Base-by-base conservation (phyloP, 2,888 invertebrate species). In the Eudasyphora cyanicolor region DNA sequence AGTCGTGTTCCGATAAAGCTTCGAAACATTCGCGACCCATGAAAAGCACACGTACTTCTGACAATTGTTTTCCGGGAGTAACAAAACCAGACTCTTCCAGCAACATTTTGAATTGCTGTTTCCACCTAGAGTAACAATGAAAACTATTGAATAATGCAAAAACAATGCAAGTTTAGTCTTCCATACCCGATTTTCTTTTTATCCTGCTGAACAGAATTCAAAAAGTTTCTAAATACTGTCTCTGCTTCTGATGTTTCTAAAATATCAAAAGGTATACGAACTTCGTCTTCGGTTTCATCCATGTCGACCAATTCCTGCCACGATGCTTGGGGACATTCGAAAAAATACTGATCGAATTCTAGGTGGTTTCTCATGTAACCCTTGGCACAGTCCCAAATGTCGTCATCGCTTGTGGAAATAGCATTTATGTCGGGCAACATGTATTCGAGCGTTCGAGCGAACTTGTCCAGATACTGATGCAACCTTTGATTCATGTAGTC, bases 21-120 rank as follows among this genome's bases (percentile, higher is more conserved):
- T 98, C 98, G 91, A 97, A 98, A 90, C 98, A 98, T 91, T 98
- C 98, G 51, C 98, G 94, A 0, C 98, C 98, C 96, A 98, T 96
- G 90, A 99, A 96, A 79, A 98, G 93, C 2, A 98, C 97, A 73
- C 97, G 93, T 45, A 98, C 97, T 92, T 98, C 98, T 0, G 96
- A 95, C 86, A 98, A 92, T 88, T 96, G 95, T 92, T 98, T 98
- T n/a, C 98, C 98, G 0, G 98, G 98, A 0, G 98, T 98, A 35
- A 98, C 98, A 92, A 98, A 98, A 1, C 97, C 97, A 0, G 98
- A 98, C 92, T 98, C 98, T 91, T 98, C 97, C 76, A 99, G 93
- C 21, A 98, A 93, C 89, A 97, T 96, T 92, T 97, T 97, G 93
- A 99, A 99, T 91, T 98, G 97, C 89, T 97, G 96, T 91, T 97